Evolutionary conservation across 2,113 vertebrate species (phyloP).

Genomic region (Athene noctua): DNA sequence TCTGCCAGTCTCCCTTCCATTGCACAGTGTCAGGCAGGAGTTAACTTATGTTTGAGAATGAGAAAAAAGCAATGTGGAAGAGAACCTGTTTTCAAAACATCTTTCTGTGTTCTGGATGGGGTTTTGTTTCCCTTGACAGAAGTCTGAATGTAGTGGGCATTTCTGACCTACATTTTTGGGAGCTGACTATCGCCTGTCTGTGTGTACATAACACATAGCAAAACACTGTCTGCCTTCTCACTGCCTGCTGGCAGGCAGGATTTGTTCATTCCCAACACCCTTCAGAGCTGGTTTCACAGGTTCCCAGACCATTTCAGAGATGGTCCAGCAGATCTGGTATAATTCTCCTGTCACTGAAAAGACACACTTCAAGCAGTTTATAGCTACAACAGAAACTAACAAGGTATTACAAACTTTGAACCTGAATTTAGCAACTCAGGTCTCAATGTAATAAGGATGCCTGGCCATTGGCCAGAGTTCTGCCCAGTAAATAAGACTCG

Average conservation of each 20-base stretch:
- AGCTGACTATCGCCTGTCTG: neutral
- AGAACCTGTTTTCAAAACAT: neutral
- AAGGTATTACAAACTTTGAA: neutral
- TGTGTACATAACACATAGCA: neutral
- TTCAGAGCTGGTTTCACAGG: neutral
- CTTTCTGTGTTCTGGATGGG: neutral
- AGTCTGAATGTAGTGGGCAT: neutral
- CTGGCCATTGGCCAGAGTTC: neutral
- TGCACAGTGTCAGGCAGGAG: neutral
- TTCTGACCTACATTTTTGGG: neutral
- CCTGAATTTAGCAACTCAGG: neutral
- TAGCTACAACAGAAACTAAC: neutral
- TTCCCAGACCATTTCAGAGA: neutral
- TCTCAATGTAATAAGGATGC: too few relatives aligned
- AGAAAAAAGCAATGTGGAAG: neutral
- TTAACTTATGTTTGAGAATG: neutral
- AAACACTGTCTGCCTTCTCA: neutral
- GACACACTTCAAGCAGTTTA: neutral
- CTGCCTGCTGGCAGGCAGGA: neutral
- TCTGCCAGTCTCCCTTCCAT: neutral
- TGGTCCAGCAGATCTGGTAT: neutral
- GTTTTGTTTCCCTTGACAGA: slow-evolving; percentile 2
- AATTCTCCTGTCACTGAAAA: neutral
- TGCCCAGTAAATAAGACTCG: neutral
- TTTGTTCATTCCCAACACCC: neutral